Percentiles rank a stretch among this genome's conserved stretches.
These are phyloP conservation scores for Thryonomys swinderianus DNA, from an alignment of 2,113 vertebrate species.

Conservation along the genomic window DNA sequence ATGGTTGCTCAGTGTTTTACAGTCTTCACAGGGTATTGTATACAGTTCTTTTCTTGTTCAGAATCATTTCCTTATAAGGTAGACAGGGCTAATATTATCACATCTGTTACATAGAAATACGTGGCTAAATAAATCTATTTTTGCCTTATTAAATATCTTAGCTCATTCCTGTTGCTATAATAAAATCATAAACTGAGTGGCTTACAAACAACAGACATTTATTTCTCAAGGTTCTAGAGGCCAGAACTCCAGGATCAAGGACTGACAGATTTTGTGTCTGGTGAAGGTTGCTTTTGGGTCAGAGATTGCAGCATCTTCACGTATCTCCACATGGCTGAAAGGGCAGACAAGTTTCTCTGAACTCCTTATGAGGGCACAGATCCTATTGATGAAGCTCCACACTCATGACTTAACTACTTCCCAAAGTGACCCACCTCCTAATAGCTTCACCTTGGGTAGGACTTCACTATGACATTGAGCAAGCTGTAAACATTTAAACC, in stretches of 20 bases:
- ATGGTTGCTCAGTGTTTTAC: background rate
- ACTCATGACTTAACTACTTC: background rate
- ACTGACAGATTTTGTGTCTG: background rate
- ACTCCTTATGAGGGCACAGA: background rate
- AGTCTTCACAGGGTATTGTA: background rate
- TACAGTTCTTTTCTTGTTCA: background rate
- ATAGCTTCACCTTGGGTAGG: background rate
- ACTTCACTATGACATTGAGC: background rate
- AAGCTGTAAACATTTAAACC: background rate
- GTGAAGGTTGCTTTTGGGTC: background rate
- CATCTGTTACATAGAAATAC: background rate
- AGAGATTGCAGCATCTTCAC: background rate
- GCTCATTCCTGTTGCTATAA: background rate
- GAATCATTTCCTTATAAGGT: background rate
- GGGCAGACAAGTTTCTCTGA: background rate
- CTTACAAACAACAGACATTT: background rate
- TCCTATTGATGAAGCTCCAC: background rate
- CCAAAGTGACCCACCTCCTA: background rate
- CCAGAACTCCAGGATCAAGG: background rate
- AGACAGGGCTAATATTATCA: background rate
- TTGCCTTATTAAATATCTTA: background rate
- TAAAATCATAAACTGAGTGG: background rate
- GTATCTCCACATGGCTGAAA: background rate
- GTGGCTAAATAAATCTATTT: background rate
- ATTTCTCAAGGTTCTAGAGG: background rate